Evolutionary conservation across 2,113 vertebrate genomes (phyloP), one percentile per base, ranked within the genome.

Genomic region (Neogobius melanostomus): DNA sequence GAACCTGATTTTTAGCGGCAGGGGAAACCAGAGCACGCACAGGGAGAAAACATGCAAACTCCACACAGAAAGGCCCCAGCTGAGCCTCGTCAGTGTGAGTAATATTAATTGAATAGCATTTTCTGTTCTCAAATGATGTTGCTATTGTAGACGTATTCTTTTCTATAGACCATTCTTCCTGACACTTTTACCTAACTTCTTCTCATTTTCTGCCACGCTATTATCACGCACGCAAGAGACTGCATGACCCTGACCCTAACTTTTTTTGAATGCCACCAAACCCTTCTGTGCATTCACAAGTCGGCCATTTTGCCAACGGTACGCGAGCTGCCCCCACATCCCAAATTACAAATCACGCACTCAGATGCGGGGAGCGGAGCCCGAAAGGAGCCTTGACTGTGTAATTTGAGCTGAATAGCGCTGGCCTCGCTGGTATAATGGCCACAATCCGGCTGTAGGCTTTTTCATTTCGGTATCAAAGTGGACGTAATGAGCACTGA

Each of bases 401-500:
- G 75, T 72, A 69, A 85, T 87, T 89, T 80, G 61, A 64, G 64
- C 76, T 87, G 82, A 87, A 87, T 63, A 81, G 81, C 74, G 57
- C 66, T 68, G 78, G 80, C 69, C 74, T 82, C 74, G 48, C 68
- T 71, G 71, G 52, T 69, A 84, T 85, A 87, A 89, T 89, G 69
- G 78, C 80, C 72, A 79, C 82, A 85, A 86, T 82, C 77, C 59
- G 63, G 80, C 84, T 74, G 72, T 88, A 77, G 71, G 85, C 86
- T 79, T 84, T 79, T 87, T 88, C 80, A 87, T 88, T 89, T 83
- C 79, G 72, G 81, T 80, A 85, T 87, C 84, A 83, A 89, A 90
- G 84, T 86, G 85, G 80, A 74, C 75, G 81, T 90, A 86, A 91
- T 86, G 85, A 90, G 87, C 78, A 80, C 77, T 87, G 85, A 87